phyloP scores from a whole-genome alignment of 2,113 vertebrate species.

The Crotalus viridis region DNA sequence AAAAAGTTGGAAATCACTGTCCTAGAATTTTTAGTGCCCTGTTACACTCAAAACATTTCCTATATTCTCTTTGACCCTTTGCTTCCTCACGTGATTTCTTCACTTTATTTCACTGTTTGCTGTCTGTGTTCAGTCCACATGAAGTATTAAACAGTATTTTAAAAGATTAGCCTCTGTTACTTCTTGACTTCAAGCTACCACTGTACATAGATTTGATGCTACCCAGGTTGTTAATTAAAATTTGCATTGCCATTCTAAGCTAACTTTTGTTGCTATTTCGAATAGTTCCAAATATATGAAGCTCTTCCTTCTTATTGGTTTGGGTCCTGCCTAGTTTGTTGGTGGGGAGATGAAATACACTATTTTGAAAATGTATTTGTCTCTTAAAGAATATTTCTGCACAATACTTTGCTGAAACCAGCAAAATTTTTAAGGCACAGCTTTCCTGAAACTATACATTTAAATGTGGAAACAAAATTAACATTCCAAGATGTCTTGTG shows the following conservation, averaged over 20 bases:
- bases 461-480: not conserved
- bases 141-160: not conserved
- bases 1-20: not conserved
- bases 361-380: not conserved
- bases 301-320: not conserved
- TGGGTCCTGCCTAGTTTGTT: not conserved
- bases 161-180: not conserved
- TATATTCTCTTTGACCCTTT: not conserved
- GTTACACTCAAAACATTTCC: not conserved
- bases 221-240: not conserved
- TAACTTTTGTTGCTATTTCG: not conserved
- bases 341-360: not conserved
- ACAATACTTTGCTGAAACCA: not conserved
- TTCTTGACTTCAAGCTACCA: not conserved
- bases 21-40: not conserved
- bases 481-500: not conserved
- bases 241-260: not conserved
- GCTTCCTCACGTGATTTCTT: not conserved
- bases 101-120: not conserved
- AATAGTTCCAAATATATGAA: not conserved
- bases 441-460: not conserved
- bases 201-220: not conserved
- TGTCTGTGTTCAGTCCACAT: not conserved
- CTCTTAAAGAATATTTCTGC: not conserved
- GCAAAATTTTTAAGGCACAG: not conserved